Conservation (phyloP, 1,140 invertebrate species). For the Diabrotica virgifera region DNA sequence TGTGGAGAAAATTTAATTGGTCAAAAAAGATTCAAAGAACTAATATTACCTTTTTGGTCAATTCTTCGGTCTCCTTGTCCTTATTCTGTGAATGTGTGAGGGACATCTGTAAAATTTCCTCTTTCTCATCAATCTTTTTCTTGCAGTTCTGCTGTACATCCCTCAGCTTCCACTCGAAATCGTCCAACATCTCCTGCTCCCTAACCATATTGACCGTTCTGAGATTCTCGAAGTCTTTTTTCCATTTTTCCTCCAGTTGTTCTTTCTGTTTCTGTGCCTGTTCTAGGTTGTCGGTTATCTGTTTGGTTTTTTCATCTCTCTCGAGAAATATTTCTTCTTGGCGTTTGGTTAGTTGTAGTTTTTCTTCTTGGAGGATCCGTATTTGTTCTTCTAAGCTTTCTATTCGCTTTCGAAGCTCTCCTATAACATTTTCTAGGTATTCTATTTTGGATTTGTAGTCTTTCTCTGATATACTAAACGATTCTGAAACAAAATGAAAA, state of each 20-base stretch:
- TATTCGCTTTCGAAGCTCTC: slow-evolving; percentile 52
- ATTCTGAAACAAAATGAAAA: slow-evolving; percentile 24
- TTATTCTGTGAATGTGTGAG: slow-evolving; percentile 50
- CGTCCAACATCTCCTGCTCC: slow-evolving; percentile 62
- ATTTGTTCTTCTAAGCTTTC: slow-evolving; percentile 51
- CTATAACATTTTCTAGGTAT: slow-evolving; percentile 51
- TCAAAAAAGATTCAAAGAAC: neutral
- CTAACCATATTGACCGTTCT: slow-evolving; percentile 55
- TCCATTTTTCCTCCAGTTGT: slow-evolving; percentile 58
- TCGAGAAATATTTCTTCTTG: slow-evolving; percentile 45
- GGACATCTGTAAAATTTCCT: slow-evolving; percentile 52
- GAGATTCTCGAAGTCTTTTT: slow-evolving; percentile 61
- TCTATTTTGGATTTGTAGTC: slow-evolving; percentile 43
- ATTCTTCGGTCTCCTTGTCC: slow-evolving; percentile 48
- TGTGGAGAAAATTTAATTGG: neutral
- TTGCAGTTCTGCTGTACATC: slow-evolving; percentile 64
- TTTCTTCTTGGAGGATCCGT: slow-evolving; percentile 49
- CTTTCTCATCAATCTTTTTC: slow-evolving; percentile 57
- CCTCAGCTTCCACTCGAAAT: slow-evolving; percentile 68
- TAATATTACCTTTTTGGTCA: slow-evolving; percentile 46
- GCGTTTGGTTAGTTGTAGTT: slow-evolving; percentile 48
- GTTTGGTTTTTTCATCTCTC: slow-evolving; percentile 51
- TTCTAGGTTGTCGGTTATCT: slow-evolving; percentile 58
- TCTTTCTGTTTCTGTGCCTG: slow-evolving; percentile 57
- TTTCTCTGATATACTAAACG: slow-evolving; percentile 35